Conservation (phyloP, 2,888 invertebrate genomes). For the Sepiola atlantica region DNA sequence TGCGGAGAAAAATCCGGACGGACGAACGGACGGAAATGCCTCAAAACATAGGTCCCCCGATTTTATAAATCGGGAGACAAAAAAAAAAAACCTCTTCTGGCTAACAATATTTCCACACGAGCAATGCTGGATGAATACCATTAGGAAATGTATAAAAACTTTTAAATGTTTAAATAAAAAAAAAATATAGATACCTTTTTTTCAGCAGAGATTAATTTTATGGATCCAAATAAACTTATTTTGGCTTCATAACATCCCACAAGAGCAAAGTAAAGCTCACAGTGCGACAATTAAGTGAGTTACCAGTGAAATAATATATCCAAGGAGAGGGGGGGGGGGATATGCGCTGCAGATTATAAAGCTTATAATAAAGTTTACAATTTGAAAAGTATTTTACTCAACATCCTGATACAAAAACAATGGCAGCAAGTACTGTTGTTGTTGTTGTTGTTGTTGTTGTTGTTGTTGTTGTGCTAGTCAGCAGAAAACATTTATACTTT, state of each 20-base stretch:
- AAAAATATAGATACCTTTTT: constrained; percentile 1
- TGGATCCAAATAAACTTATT: background rate
- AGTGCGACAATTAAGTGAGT: background rate
- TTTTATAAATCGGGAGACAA: too few relatives aligned
- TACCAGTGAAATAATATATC: background rate
- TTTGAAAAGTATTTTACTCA: background rate
- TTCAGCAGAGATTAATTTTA: too few relatives aligned
- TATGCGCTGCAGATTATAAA: background rate
- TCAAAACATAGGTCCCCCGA: too few relatives aligned
- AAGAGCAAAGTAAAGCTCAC: background rate
- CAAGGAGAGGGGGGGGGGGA: background rate
- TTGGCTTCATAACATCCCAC: background rate
- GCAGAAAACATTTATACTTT: background rate
- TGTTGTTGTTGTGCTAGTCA: background rate
- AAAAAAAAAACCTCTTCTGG: too few relatives aligned
- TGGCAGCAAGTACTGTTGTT: background rate
- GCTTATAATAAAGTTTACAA: background rate
- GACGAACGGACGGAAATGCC: too few relatives aligned
- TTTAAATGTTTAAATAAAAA: too few relatives aligned
- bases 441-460: too few relatives aligned
- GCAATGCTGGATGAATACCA: too few relatives aligned
- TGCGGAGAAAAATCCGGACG: too few relatives aligned
- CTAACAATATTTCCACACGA: too few relatives aligned
- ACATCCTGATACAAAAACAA: background rate
- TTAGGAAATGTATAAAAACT: too few relatives aligned